Conservation (phyloP, 2,113 vertebrate species). For the Rhinichthys klamathensis region DNA sequence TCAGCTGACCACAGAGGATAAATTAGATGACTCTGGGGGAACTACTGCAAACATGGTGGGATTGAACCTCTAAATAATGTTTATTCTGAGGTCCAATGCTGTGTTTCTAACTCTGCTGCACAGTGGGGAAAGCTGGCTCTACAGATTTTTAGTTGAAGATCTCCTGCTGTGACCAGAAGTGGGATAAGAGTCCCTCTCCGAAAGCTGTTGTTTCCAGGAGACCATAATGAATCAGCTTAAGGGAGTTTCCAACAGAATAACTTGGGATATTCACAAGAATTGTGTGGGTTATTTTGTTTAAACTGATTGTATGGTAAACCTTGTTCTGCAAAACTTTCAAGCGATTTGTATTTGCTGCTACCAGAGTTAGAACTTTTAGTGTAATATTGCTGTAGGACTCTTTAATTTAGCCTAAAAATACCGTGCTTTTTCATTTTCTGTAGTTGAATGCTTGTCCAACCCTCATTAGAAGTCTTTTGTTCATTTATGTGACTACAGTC, state of each 20-base stretch:
- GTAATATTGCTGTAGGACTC: neutral
- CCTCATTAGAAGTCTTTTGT: neutral
- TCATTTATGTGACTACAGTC: neutral
- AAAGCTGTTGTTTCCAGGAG: constrained; percentile 24
- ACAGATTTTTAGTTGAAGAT: constrained; percentile 14
- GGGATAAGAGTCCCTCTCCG: neutral
- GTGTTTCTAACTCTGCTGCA: neutral
- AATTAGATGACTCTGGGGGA: constrained; percentile 34
- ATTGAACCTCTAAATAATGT: constrained; percentile 32
- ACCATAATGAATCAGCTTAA: constrained; percentile 10
- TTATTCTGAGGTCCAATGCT: constrained; percentile 3
- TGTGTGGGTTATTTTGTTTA: neutral
- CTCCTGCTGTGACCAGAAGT: constrained; percentile 1
- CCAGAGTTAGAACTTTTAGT: neutral
- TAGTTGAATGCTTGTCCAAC: neutral
- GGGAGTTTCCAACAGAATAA: neutral
- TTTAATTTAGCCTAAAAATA: neutral
- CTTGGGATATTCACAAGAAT: neutral
- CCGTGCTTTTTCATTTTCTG: neutral
- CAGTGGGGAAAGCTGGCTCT: neutral
- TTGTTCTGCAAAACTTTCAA: neutral
- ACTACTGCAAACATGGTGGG: constrained; percentile 38
- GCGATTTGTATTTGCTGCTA: neutral
- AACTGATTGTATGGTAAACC: constrained; percentile 2
- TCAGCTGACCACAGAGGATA: constrained; percentile 23